Base-by-base conservation (phyloP, 2,888 invertebrate species). In the Strigamia transsilvanica region DNA sequence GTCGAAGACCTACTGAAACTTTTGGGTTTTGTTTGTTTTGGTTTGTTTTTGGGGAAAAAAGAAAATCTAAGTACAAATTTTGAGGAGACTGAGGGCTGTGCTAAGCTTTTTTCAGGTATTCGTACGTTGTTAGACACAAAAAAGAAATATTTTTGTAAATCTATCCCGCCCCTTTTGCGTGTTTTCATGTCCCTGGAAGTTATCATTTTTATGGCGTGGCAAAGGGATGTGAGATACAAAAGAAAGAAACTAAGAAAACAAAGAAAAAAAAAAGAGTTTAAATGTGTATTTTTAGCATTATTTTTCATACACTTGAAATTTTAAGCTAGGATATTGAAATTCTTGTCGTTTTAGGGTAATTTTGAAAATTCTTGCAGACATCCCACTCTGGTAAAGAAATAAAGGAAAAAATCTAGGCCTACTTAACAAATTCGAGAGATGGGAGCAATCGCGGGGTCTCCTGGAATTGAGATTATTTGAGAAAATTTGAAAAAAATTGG, bases 61-160 rank as follows among this genome's bases (percentile, higher is more conserved):
- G n/a, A 56, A 56, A n/a, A 56, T 6, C 51, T 6, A 56, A 56
- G 56, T 56, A 56, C 56, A 56, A 56, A 56, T 56, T 56, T 21
- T 2, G 15, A 18, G 21, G 56, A 56, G 56, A 56, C 21, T 56
- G 56, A 56, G 6, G 18, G 18, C 6, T 41, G 38, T 41, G 23
- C 10, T 79, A 3, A 41, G 38, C 38, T 38, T 42, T 27, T 41
- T 79, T 79, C 79, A 79, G 79, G 79, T 79, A 79, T 79, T 79
- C 42, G 41, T 79, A 79, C 15, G 79, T 41, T 41, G 56, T 18
- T 56, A 42, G 18, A 38, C 38, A 10, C 6, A 41, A 18, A 56
- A 56, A 18, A 56, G 13, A 79, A 41, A 34, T 79, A 79, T 79
- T 79, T 79, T 79, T 79, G 42, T 79, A 79, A 79, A 79, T 79